Base-by-base conservation (phyloP, 2,888 invertebrate genomes). In the Napeogenes sylphis region DNA sequence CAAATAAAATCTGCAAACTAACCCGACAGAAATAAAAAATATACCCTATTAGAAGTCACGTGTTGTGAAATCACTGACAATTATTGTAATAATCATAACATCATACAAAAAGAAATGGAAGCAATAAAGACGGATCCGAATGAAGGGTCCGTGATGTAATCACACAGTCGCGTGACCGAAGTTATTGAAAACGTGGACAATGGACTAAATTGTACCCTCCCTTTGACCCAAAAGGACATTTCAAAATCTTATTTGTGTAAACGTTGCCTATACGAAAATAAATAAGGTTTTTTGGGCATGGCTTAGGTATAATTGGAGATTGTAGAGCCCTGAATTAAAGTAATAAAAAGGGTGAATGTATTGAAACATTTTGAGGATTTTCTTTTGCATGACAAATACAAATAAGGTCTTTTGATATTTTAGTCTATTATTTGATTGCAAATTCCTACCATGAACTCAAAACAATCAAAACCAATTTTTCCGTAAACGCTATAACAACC, bases 171-270 rank as follows among this genome's bases (percentile, higher is more conserved):
- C 64, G 68, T 67, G 68, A 66, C 68, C 65, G 56, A 65, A 63
- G 63, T 64, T 69, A 68, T 71, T 69, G 71, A 64, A 68, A 63
- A 61, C 64, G 64, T 63, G 63, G 62, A 65, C 68, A 66, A 67
- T 64, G 59, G 57, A 53, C 56, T 58, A 61, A 64, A 66, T 63
- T 65, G 65, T 65, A 65, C 59, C 53, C 30, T 66, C 58, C 56
- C 62, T 62, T 66, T 63, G 58, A 63, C 66, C 64, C 45, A 45
- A 59, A 38, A 58, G 45, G 61, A 64, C 57, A 51, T 59, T 61
- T 32, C 59, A 57, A 53, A 51, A 51, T 51, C 51, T 51, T 51
- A 51, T 51, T 51, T 51, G 56, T 46, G 32, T 56, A 56, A 56
- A 51, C 56, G 57, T 53, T 61, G 21, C 53, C 51, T 53, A 45